Percentiles rank a stretch among this genome's conserved stretches.
phyloP scores from a whole-genome alignment of 2,888 invertebrate genomes.

The Euclidia mi region DNA sequence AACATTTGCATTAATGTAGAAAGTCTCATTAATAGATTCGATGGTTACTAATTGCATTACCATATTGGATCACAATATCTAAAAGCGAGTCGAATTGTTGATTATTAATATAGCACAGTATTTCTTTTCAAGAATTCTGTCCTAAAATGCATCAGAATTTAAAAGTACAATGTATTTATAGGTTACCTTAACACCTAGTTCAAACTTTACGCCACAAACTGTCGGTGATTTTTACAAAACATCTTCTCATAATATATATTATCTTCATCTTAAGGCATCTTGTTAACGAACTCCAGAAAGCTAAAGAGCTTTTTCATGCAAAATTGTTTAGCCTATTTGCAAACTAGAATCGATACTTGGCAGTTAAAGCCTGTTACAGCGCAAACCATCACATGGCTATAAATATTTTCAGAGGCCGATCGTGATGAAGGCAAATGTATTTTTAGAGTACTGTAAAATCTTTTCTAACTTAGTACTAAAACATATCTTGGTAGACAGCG shows the following conservation, averaged over 20 bases:
- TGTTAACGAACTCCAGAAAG: conserved; percentile 61
- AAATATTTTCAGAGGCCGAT: too few relatives aligned
- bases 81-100: too few relatives aligned
- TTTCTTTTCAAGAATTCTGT: too few relatives aligned
- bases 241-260: conserved; percentile 56
- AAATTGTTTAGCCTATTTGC: conserved; percentile 66
- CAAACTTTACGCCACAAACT: conserved; percentile 18
- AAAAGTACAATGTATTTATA: neutral
- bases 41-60: too few relatives aligned
- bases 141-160: too few relatives aligned
- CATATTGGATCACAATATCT: too few relatives aligned
- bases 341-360: conserved; percentile 63
- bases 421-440: neutral
- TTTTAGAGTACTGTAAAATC: too few relatives aligned
- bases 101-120: too few relatives aligned
- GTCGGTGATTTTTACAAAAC: conserved; percentile 42
- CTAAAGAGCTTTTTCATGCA: conserved; percentile 68
- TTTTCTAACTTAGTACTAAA: too few relatives aligned
- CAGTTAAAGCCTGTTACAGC: conserved; percentile 59
- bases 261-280: conserved; percentile 57
- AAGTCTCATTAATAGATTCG: too few relatives aligned
- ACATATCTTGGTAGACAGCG: too few relatives aligned
- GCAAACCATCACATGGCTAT: conserved; percentile 17
- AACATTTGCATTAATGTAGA: too few relatives aligned
- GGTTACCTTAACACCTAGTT: conserved; percentile 24